A percentile compares a stretch with the other conserved stretches of the same genome.
phyloP scores from a whole-genome alignment of 2,888 invertebrate species.

The Pollenia angustigena region DNA sequence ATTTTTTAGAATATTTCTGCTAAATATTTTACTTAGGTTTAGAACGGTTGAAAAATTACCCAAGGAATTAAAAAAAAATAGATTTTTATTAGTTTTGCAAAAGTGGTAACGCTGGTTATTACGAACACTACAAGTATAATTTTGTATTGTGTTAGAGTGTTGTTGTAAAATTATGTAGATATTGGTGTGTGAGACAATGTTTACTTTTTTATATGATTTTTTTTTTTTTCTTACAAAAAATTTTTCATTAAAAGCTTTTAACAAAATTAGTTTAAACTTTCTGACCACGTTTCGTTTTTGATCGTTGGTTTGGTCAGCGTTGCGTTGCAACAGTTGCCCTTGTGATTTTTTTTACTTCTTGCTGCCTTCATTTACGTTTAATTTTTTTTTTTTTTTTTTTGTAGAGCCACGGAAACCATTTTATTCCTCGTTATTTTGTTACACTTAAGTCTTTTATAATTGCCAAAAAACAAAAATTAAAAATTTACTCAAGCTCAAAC shows the following conservation, averaged over 20 bases:
- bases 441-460: constrained; percentile 67
- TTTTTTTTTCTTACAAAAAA: constrained; percentile 34
- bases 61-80: too few species aligned
- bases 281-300: constrained; percentile 83
- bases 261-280: constrained; percentile 84
- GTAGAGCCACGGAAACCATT: constrained; percentile 58
- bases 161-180: constrained; percentile 3
- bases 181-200: constrained; percentile 1
- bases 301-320: constrained; percentile 82
- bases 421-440: background rate
- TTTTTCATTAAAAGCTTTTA: constrained; percentile 81
- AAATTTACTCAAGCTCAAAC: constrained; percentile 55
- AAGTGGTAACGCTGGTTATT: background rate
- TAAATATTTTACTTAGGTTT: too few species aligned
- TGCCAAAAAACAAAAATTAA: constrained; percentile 51
- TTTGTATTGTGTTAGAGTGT: constrained; percentile 10
- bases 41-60: too few species aligned
- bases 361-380: constrained; percentile 13
- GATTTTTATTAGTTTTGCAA: too few species aligned
- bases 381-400: constrained; percentile 40
- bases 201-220: constrained; percentile 4
- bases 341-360: constrained; percentile 42
- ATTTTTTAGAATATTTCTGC: too few species aligned
- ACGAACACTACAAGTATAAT: constrained; percentile 9
- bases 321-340: constrained; percentile 79